Evolutionary conservation across 2,113 vertebrate species (phyloP), one percentile per base, ranked within the genome.

Genomic region (Corydoras sp.): DNA sequence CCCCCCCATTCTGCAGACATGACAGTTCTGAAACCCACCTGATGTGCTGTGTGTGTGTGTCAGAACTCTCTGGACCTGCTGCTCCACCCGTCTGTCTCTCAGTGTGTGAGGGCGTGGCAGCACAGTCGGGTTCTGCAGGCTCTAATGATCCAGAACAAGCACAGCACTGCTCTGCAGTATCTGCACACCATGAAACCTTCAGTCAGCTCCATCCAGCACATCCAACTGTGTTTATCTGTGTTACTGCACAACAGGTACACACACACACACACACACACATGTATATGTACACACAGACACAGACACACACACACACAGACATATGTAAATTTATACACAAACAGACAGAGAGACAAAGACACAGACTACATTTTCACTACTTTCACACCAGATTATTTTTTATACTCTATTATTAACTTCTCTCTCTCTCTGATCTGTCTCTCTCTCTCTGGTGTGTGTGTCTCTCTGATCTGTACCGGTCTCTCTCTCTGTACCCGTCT

Each of bases 21-120:
- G 31, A 18, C 31, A 7, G 29, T 24, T 12, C 18, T 3, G 11
- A 51, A 3, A 10, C 11, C 30, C 8, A 8, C 15, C n/a, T 11
- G 5, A 53, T 10, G 51, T 14, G 5, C 51, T 13, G 30, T 55
- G 6, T 11, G 48, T 55, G 4, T 53, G 49, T 35, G 58, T 3
- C 86, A 99, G 97, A 94, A 88, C 81, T 90, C 93, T 1, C 87
- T 98, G 80, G 90, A 92, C 74, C 88, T 95, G 79, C 88, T 99
- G 3, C 87, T 97, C 68, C 94, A 99, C 74, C 96, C 97, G 2
- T 85, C 93, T 64, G 91, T 94, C 10, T 86, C 89, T 82, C 89
- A 87, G 61, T 90, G 90, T 53, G 81, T 90, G 67, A 89, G 88
- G 79, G 68, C 86, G 0, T 99, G 96, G 96, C 96, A 97, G 30